Base-by-base conservation (phyloP, 2,113 vertebrate genomes). In the Rhea pennata region DNA sequence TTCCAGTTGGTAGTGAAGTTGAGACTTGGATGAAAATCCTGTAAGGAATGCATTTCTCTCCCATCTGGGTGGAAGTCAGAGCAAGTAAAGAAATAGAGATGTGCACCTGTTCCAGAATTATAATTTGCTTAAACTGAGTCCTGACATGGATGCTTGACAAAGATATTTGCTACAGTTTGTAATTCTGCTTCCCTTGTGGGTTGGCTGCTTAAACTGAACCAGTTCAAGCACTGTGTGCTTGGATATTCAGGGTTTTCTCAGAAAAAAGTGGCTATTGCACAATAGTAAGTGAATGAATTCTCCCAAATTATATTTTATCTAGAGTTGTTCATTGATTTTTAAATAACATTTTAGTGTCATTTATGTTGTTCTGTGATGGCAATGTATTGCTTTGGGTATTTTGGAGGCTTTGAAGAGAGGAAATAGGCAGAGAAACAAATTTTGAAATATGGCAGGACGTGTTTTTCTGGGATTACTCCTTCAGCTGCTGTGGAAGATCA, bases 271-370 rank as follows among this genome's bases (percentile, higher is more conserved):
- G 21, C n/a, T 56, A 59, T 46, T 77, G 74, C 92, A 96, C 80
- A 85, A 62, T 76, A 82, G 64, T 56, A 44, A 5, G 51, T 76
- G 53, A 95, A 94, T 89, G 96, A 96, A 85, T 84, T 94, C 90
- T 96, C 95, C 95, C 78, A 92, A 84, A 87, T 96, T 93, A 67
- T 75, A n/a, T 84, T 95, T 95, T 96, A 93, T 94, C 80, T 97
- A 81, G 74, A 94, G 33, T 71, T 85, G 27, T 89, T 80, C 15
- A 50, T 75, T 95, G 80, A 67, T 82, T 96, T 96, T 96, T 91
- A 83, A 96, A 96, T 67, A 48, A 42, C 44, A 10, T 48, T 5
- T 3, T 80, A 59, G 72, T 90, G 19, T 76, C 94, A 50, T 73
- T 80, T 95, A 65, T 83, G 69, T 80, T 96, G 48, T 94, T 96